Evolutionary conservation across 2,113 vertebrate genomes (phyloP), one percentile per base, ranked within the genome.

Genomic region (Xyrauchen texanus): DNA sequence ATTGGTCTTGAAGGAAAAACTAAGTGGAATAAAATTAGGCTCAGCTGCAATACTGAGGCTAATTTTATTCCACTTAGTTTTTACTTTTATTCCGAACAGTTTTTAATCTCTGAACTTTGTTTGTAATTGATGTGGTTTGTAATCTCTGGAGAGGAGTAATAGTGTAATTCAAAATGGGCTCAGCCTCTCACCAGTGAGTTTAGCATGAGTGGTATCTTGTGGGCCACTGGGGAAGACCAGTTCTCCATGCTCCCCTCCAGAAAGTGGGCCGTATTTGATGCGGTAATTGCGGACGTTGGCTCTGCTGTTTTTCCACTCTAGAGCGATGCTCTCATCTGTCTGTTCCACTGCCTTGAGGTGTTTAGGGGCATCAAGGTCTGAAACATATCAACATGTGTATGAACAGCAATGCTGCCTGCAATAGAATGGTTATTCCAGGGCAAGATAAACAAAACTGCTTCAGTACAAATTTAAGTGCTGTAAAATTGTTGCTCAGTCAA

Each of bases 251-350:
- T 96, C 95, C 0, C 95, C 97, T 69, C 97, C 98, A 4, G 97
- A 96, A 85, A 99, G 93, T 57, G 97, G 95, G 7, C 96, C 96
- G 0, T 95, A 99, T 84, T 99, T 99, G 77, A 99, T 95, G 53
- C 97, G 91, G 76, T 98, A 99, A 80, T 79, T 93, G 62, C 95
- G 93, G 0, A 95, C 88, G 0, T 90, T 83, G 0, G 97, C 94
- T 2, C 87, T 92, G 86, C 94, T 98, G 79, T 98, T 98, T 83
- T 87, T 94, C 98, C 98, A 99, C 81, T 98, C 94, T 66, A 99
- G 87, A 16, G 95, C 98, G 86, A 99, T 96, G 85, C 93, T 98
- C 66, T 64, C 94, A 4, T 98, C 98, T 0, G 97, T 98, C 89
- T 97, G 93, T 12, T 96, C 93, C 72, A 95, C 78, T 0, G 89